These are phyloP conservation scores for Drosophila imparisetae DNA, from an alignment of 2,888 invertebrate genomes.

Conservation along the genomic window DNA sequence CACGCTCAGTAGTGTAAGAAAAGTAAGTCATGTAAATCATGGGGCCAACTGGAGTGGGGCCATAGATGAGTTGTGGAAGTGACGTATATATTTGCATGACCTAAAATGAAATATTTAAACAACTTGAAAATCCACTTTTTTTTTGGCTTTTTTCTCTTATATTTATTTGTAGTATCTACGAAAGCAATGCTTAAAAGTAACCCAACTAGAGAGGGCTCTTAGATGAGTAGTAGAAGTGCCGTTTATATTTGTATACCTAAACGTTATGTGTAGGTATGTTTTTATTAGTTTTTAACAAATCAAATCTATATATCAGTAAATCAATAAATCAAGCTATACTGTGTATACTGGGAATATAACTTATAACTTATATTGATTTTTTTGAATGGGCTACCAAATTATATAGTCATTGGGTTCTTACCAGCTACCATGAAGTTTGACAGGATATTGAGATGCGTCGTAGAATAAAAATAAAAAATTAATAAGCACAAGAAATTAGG, in stretches of 20 bases:
- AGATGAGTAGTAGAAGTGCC: neutral
- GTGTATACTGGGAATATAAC: neutral
- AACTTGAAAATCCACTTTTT: neutral
- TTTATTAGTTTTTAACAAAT: neutral
- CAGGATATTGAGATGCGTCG: neutral
- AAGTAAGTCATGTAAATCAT: neutral
- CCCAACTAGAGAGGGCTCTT: neutral
- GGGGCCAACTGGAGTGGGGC: neutral
- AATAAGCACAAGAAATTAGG: conserved; percentile 48
- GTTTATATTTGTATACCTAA: neutral
- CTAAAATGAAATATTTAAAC: neutral
- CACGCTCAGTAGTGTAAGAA: neutral
- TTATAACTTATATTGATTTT: neutral
- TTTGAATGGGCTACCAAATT: neutral
- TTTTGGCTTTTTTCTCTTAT: neutral
- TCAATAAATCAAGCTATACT: neutral
- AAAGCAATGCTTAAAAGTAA: neutral
- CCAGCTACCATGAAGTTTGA: conserved; percentile 5
- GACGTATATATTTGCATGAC: neutral
- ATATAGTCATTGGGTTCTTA: neutral
- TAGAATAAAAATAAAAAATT: conserved; percentile 17
- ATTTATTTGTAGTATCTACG: too few species aligned
- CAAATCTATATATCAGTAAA: neutral
- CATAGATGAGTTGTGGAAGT: neutral
- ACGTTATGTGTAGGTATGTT: neutral